A percentile compares a stretch with the other conserved stretches of the same genome.
Evolutionary conservation across 1,140 invertebrate species (phyloP).

Genomic region (Cydia pomonella): DNA sequence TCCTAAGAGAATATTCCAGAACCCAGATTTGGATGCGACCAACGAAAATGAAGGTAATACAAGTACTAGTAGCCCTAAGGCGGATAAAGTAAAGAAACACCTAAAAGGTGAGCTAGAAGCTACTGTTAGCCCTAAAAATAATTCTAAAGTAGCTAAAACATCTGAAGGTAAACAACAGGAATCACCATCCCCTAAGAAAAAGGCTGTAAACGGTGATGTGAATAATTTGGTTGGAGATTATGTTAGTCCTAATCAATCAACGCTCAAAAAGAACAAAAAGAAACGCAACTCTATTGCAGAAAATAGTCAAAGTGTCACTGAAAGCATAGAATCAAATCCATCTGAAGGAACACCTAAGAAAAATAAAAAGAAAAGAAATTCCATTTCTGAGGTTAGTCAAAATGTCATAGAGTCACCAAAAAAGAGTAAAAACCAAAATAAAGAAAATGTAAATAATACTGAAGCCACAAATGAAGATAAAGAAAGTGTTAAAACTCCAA

Average conservation of each 20-base stretch:
- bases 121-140: constrained; percentile 31
- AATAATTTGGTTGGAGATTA: constrained; percentile 10
- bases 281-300: constrained; percentile 35
- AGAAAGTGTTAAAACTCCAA: constrained; percentile 29
- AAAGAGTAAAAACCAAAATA: background rate
- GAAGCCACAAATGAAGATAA: constrained; percentile 5
- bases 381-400: background rate
- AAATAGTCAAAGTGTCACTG: background rate
- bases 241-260: constrained; percentile 24
- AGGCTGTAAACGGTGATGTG: constrained; percentile 16
- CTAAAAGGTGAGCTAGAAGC: constrained; percentile 62
- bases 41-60: constrained; percentile 48
- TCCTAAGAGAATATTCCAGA: constrained; percentile 75
- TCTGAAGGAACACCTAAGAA: constrained; percentile 21
- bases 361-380: constrained; percentile 45
- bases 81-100: constrained; percentile 73
- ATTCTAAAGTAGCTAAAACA: constrained; percentile 45
- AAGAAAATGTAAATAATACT: background rate
- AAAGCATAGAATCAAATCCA: background rate
- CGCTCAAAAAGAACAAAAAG: constrained; percentile 41
- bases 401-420: background rate
- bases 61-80: constrained; percentile 55
- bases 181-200: constrained; percentile 30
- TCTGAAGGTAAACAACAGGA: constrained; percentile 32
- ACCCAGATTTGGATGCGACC: constrained; percentile 59